Percentiles rank a stretch among this genome's conserved stretches.
phyloP scores from a whole-genome alignment of 2,797 vertebrate genomes.

The Notamacropus eugenii region DNA sequence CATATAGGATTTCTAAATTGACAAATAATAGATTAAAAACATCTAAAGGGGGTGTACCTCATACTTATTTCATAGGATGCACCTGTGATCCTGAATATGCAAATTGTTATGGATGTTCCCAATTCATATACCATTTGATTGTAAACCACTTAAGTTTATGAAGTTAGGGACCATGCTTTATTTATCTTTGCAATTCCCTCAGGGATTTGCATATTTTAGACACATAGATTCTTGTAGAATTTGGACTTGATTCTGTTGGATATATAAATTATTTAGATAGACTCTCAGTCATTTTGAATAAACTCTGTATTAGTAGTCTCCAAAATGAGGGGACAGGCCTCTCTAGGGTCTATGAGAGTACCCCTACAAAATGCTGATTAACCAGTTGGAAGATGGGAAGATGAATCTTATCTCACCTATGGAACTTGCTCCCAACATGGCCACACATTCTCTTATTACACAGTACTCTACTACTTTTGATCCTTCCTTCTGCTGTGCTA shows the following conservation, averaged over 20 bases:
- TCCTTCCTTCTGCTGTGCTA: background rate
- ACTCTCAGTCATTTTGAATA: background rate
- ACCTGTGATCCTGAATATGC: background rate
- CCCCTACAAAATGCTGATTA: background rate
- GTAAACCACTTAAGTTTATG: background rate
- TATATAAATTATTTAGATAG: too few species aligned
- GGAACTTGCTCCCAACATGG: background rate
- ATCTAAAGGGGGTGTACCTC: background rate
- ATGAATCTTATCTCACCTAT: background rate
- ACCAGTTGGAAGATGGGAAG: background rate
- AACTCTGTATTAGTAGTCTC: background rate
- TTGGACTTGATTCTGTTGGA: background rate
- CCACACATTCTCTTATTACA: background rate
- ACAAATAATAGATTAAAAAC: background rate
- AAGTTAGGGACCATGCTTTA: background rate
- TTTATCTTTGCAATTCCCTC: background rate
- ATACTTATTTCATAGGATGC: background rate
- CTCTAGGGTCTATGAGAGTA: background rate
- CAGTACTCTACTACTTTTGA: background rate
- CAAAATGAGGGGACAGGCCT: background rate
- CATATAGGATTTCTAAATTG: background rate
- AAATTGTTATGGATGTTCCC: background rate
- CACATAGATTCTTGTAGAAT: background rate
- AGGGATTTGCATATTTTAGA: background rate
- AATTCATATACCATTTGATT: background rate